Evolutionary conservation across 1,140 invertebrate genomes (phyloP).

Genomic region (Bilobella aurantiaca): DNA sequence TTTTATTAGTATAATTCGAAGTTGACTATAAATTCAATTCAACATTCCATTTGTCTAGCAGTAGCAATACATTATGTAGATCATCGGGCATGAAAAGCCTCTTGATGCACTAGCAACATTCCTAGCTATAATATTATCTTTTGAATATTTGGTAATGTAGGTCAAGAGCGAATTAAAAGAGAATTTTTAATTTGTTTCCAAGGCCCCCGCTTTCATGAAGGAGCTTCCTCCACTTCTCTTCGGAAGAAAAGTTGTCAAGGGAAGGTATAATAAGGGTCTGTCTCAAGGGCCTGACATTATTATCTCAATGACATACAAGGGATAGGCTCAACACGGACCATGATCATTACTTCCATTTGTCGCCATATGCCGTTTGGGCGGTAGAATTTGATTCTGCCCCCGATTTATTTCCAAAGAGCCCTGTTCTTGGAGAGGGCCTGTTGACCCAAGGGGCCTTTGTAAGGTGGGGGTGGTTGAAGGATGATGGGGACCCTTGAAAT

Average conservation of each 20-base stretch:
- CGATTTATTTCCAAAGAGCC: neutral
- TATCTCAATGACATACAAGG: neutral
- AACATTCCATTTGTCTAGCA: neutral
- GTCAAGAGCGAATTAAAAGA: constrained; percentile 30
- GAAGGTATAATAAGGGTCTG: neutral
- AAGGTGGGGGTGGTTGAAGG: neutral
- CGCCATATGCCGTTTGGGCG: neutral
- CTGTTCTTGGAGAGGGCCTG: neutral
- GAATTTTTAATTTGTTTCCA: constrained; percentile 30
- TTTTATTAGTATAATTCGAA: neutral
- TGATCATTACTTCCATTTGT: constrained; percentile 5
- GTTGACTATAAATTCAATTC: neutral
- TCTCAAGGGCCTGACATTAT: neutral
- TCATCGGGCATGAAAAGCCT: neutral
- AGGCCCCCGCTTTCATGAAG: neutral
- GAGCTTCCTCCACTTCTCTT: neutral
- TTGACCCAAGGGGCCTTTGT: no score
- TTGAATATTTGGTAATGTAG: constrained; percentile 31
- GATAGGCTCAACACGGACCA: constrained; percentile 3
- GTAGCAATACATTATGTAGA: neutral
- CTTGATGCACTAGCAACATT: constrained; percentile 20
- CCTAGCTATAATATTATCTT: constrained; percentile 28
- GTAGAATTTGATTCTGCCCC: neutral
- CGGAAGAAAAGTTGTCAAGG: neutral
- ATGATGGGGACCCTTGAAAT: neutral